These are phyloP conservation scores for Drosophila orena DNA, from an alignment of 1,140 invertebrate genomes.

Conservation along the genomic window DNA sequence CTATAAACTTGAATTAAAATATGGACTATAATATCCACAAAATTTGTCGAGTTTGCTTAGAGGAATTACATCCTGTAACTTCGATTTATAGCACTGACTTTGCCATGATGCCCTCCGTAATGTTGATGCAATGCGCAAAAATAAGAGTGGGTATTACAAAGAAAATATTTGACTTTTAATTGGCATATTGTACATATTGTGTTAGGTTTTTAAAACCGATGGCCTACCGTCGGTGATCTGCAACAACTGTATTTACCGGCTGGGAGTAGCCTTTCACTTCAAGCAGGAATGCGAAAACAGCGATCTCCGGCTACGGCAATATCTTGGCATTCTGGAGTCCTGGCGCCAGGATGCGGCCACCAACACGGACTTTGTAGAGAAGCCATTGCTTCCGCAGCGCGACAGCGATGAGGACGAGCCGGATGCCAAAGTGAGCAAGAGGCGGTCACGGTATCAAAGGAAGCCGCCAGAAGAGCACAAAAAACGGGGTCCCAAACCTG, in stretches of 20 bases:
- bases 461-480: constrained; percentile 86
- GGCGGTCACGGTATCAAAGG: constrained; percentile 85
- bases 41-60: constrained; percentile 88
- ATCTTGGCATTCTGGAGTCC: constrained; percentile 85
- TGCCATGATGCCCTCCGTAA: constrained; percentile 87
- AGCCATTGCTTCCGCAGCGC: constrained; percentile 13
- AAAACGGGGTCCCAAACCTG: constrained; percentile 87
- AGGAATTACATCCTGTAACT: constrained; percentile 86
- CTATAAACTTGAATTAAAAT: not conserved
- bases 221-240: constrained; percentile 88
- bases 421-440: constrained; percentile 50
- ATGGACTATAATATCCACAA: constrained; percentile 85
- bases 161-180: not conserved
- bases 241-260: constrained; percentile 88
- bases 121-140: constrained; percentile 88
- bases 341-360: constrained; percentile 79
- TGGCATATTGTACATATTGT: constrained; percentile 19
- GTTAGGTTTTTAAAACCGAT: constrained; percentile 87
- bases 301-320: constrained; percentile 87
- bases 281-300: constrained; percentile 89
- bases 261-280: constrained; percentile 89
- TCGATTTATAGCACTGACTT: constrained; percentile 88
- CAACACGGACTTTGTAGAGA: constrained; percentile 70
- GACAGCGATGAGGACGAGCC: constrained; percentile 66
- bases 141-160: constrained; percentile 85